These are phyloP conservation scores for Tromatobia lineatoria DNA, from an alignment of 2,888 invertebrate genomes.

Conservation along the genomic window DNA sequence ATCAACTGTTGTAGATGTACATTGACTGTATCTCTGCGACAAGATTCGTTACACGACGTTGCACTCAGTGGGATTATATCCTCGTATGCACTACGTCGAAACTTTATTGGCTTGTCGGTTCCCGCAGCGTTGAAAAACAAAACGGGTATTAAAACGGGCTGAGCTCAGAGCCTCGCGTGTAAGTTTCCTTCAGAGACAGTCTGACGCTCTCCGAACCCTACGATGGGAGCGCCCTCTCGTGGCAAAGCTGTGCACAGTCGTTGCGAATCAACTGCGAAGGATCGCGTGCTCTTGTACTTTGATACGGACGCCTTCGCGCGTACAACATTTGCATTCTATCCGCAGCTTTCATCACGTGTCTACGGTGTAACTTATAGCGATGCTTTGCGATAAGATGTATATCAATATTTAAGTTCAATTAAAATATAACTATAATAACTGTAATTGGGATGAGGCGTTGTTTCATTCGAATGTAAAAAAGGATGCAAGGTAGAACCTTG, in stretches of 20 bases:
- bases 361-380: background rate
- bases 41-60: conserved; percentile 68
- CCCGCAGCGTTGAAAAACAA: conserved; percentile 15
- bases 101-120: conserved; percentile 48
- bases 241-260: background rate
- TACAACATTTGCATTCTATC: too few relatives aligned
- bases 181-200: background rate
- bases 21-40: conserved; percentile 28
- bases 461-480: too few relatives aligned
- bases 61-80: conserved; percentile 72
- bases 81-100: conserved; percentile 5
- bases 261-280: background rate
- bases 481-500: too few relatives aligned
- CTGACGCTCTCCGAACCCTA: background rate
- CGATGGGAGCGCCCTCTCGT: conserved; percentile 2
- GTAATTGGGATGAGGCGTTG: too few relatives aligned
- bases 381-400: background rate
- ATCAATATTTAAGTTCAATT: background rate
- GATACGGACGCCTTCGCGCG: background rate
- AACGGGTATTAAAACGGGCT: conserved; percentile 3
- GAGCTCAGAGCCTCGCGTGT: conserved; percentile 9
- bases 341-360: background rate
- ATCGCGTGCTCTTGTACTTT: conserved; percentile 12
- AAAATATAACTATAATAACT: too few relatives aligned
- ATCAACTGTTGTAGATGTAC: conserved; percentile 14